These are phyloP conservation scores for Notolepis coatsorum DNA, from an alignment of 2,797 vertebrate species.

Conservation along the genomic window DNA sequence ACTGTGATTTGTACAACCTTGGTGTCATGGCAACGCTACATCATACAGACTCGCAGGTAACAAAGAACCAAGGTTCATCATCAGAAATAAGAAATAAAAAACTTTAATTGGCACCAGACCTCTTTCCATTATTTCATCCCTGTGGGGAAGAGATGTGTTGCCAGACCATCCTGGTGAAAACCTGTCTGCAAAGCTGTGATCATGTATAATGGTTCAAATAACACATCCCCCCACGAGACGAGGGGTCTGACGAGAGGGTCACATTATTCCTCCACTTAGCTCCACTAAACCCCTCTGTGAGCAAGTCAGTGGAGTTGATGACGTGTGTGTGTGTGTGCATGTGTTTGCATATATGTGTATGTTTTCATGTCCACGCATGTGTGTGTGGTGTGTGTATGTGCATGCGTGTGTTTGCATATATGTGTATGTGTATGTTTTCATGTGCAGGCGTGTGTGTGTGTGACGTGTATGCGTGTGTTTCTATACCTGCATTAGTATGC, in stretches of 20 bases:
- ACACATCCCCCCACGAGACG: not conserved
- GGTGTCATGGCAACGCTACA: too few species aligned
- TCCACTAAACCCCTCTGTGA: not conserved
- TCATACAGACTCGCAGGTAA: too few species aligned
- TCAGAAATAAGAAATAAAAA: too few species aligned
- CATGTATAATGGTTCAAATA: not conserved
- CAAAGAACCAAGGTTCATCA: too few species aligned
- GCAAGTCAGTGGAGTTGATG: not conserved
- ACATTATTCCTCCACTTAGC: not conserved
- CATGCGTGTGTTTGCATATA: not conserved
- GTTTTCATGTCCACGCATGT: not conserved
- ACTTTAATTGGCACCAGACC: not conserved
- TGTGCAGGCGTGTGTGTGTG: not conserved
- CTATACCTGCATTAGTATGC: not conserved
- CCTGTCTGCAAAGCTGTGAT: not conserved
- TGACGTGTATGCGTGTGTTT: not conserved
- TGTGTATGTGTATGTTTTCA: not conserved
- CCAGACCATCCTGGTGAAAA: not conserved
- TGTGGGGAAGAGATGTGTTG: not conserved
- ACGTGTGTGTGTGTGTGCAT: not conserved
- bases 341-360: not conserved
- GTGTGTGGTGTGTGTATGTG: constrained; percentile 5
- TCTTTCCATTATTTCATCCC: not conserved
- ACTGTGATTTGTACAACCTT: too few species aligned
- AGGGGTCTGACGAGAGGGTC: not conserved